Conservation (phyloP, 64 coral and sea anemone species). For the Montipora efflorescens region DNA sequence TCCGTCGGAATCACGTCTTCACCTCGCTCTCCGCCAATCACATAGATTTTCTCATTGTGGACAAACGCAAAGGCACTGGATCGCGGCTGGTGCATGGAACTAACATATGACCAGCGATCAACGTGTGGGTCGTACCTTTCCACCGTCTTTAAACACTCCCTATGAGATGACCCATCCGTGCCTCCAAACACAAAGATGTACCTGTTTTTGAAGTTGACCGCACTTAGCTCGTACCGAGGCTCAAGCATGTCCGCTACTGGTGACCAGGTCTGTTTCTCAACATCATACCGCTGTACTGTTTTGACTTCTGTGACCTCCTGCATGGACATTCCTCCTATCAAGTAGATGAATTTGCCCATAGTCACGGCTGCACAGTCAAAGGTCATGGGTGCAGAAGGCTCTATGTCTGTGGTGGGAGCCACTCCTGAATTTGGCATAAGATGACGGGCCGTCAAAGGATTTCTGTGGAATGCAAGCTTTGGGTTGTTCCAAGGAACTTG, state of each 20-base stretch:
- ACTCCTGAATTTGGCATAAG: constrained; percentile 16
- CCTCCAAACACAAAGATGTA: constrained; percentile 51
- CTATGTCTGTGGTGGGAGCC: constrained; percentile 31
- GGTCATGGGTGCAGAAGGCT: constrained; percentile 34
- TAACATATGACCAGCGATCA: constrained; percentile 42
- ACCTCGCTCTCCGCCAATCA: constrained; percentile 53
- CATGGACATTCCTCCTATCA: constrained; percentile 51
- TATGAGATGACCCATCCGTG: constrained; percentile 26
- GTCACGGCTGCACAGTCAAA: constrained; percentile 49
- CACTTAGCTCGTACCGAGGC: constrained; percentile 33
- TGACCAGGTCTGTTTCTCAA: constrained; percentile 28
- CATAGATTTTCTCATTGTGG: constrained; percentile 43
- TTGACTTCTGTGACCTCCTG: constrained; percentile 36
- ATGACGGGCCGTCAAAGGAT: constrained; percentile 40
- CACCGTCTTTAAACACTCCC: constrained; percentile 30
- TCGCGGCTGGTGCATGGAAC: constrained; percentile 50
- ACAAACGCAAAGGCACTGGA: constrained; percentile 48
- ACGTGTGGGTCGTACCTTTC: constrained; percentile 27
- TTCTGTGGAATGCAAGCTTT: constrained; percentile 39
- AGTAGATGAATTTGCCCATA: constrained; percentile 23
- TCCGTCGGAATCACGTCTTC: constrained; percentile 44
- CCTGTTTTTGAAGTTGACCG: constrained; percentile 45
- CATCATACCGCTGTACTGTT: constrained; percentile 33
- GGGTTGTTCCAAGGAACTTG: constrained; percentile 54
- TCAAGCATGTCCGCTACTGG: constrained; percentile 34